Evolutionary conservation across 2,113 vertebrate genomes (phyloP).

Genomic region (Ceratotherium simum): DNA sequence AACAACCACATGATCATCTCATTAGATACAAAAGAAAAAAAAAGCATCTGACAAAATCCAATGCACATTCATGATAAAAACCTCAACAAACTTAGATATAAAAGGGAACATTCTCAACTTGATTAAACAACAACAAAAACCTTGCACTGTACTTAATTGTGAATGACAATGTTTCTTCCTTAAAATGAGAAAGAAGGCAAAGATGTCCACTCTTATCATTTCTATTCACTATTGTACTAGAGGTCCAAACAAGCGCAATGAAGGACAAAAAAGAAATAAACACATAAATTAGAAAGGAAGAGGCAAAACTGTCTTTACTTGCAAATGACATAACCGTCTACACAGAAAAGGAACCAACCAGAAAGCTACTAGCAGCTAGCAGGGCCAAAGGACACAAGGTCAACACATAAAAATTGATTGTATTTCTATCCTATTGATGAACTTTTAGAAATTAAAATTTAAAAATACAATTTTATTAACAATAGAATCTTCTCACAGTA

Average conservation of each 20-base stretch:
- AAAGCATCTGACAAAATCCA: not conserved
- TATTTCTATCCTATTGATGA: not conserved
- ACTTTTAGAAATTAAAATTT: not conserved
- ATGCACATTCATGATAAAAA: not conserved
- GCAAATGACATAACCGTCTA: not conserved
- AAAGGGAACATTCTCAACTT: not conserved
- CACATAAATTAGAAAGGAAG: not conserved
- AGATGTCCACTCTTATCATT: not conserved
- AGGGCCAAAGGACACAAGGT: not conserved
- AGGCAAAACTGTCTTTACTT: not conserved
- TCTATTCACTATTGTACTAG: not conserved
- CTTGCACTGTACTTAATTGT: not conserved
- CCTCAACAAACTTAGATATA: not conserved
- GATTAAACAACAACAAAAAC: not conserved
- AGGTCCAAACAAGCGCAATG: not conserved
- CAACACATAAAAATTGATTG: not conserved
- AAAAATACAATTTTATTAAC: slow-evolving; percentile 15
- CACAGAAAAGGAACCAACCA: not conserved
- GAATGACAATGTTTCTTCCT: not conserved
- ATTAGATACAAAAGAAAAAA: not conserved
- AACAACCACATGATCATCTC: not conserved
- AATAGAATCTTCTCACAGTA: not conserved
- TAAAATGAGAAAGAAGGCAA: not conserved
- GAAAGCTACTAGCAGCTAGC: not conserved
- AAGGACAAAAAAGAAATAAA: not conserved